phyloP scores from a whole-genome alignment of 2,888 invertebrate genomes.

The Petrophora chlorosata region DNA sequence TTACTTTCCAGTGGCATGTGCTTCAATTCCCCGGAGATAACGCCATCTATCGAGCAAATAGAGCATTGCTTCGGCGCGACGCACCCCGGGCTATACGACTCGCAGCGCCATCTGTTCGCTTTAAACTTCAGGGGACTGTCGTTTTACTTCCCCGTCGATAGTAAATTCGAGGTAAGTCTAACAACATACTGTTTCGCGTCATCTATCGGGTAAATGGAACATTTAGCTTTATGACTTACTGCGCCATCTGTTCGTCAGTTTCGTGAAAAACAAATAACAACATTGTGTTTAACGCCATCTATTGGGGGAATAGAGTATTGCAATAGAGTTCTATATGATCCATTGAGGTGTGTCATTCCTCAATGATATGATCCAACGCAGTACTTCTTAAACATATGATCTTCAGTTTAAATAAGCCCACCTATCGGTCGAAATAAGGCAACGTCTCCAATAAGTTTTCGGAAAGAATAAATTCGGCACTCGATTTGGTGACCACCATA shows the following conservation, averaged over 20 bases:
- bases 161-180: constrained; percentile 88
- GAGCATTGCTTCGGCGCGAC: constrained; percentile 99
- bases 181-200: constrained; percentile 4
- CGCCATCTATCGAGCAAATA: constrained; percentile 98
- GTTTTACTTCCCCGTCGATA: constrained; percentile 98
- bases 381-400: no score
- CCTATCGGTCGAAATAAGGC: no score
- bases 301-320: neutral
- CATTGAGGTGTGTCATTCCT: no score
- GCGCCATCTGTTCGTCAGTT: no score
- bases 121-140: constrained; percentile 98
- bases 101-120: constrained; percentile 96
- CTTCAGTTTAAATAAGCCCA: no score
- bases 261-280: no score
- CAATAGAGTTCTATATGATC: no score
- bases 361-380: no score
- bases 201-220: constrained; percentile 11
- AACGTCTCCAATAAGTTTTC: no score
- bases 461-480: no score
- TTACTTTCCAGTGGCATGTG: constrained; percentile 87
- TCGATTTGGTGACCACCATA: no score
- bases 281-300: constrained; percentile 12
- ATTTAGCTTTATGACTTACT: neutral
- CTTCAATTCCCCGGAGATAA: constrained; percentile 96
- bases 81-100: constrained; percentile 98